phyloP scores from a whole-genome alignment of 2,888 invertebrate species.

The Rutpela maculata region DNA sequence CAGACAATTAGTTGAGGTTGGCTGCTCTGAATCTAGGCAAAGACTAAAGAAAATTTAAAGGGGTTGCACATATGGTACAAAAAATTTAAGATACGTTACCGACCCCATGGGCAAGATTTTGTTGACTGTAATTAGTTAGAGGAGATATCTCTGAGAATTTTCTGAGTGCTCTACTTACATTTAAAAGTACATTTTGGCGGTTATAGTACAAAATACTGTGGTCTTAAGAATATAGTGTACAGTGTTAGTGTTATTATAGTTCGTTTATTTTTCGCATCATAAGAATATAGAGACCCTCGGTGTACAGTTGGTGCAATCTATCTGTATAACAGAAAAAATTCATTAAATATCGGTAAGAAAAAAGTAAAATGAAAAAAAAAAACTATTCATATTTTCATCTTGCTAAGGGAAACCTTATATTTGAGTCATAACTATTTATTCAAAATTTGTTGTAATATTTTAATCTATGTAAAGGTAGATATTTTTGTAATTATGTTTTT shows the following conservation, averaged over 20 bases:
- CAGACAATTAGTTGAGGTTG: constrained; percentile 59
- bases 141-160: constrained; percentile 30
- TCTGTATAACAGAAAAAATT: no score
- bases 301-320: no score
- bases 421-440: no score
- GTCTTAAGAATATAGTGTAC: background rate
- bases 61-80: constrained; percentile 40
- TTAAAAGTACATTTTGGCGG: constrained; percentile 15
- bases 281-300: no score
- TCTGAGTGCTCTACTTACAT: constrained; percentile 5
- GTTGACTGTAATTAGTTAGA: constrained; percentile 31
- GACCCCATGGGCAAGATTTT: constrained; percentile 34
- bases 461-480: no score
- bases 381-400: no score
- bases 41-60: constrained; percentile 50
- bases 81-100: constrained; percentile 38
- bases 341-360: no score
- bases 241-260: background rate
- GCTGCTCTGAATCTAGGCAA: constrained; percentile 53
- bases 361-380: no score
- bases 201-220: background rate
- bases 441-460: no score
- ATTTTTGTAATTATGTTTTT: no score
- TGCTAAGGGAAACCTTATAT: no score
- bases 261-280: no score